phyloP scores from a whole-genome alignment of 2,113 vertebrate genomes.

The Saimiri boliviensis region DNA sequence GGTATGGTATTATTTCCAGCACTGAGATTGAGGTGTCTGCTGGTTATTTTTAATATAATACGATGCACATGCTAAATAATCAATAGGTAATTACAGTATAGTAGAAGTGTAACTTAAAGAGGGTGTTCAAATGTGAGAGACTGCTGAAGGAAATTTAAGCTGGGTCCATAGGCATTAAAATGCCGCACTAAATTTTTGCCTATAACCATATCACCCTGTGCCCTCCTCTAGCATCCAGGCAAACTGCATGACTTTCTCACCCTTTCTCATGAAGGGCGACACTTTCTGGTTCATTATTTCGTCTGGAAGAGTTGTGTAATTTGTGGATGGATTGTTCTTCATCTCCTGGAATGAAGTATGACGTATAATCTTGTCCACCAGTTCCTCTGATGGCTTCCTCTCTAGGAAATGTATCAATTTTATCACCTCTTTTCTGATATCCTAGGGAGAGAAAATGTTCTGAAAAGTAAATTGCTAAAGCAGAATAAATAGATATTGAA shows the following conservation, averaged over 20 bases:
- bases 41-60: background rate
- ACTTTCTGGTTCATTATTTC: slow-evolving; percentile 69
- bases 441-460: slow-evolving; percentile 51
- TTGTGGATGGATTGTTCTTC: slow-evolving; percentile 77
- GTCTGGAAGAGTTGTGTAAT: slow-evolving; percentile 51
- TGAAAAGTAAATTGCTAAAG: background rate
- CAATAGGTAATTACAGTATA: background rate
- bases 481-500: background rate
- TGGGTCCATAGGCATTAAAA: background rate
- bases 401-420: slow-evolving; percentile 78
- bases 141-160: background rate
- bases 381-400: slow-evolving; percentile 62
- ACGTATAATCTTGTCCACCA: slow-evolving; percentile 74
- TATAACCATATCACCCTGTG: background rate
- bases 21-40: background rate
- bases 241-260: slow-evolving; percentile 32
- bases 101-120: background rate
- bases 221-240: background rate
- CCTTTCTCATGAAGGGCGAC: slow-evolving; percentile 80
- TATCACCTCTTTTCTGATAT: slow-evolving; percentile 76
- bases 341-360: slow-evolving; percentile 80
- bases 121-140: background rate
- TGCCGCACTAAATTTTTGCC: background rate
- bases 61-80: background rate
- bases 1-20: background rate